phyloP scores from a whole-genome alignment of 2,113 vertebrate species.

The Pelvicachromis taeniatus region DNA sequence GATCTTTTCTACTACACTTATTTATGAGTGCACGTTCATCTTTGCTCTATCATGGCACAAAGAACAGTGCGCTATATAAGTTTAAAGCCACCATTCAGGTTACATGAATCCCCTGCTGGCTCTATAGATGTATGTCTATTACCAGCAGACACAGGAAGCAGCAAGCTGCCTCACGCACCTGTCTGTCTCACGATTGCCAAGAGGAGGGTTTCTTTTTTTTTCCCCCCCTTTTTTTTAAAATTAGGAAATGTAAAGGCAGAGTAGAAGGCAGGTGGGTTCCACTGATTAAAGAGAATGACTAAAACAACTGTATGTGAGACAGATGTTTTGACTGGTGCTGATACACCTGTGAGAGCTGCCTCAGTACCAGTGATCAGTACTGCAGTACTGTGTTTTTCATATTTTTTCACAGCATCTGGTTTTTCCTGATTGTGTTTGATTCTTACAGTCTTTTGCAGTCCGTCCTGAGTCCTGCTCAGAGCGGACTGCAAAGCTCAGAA shows the following conservation, averaged over 20 bases:
- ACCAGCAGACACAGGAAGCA: slow-evolving; percentile 9
- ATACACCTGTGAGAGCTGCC: slow-evolving; percentile 13
- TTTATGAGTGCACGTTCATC: background rate
- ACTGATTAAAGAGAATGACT: slow-evolving; percentile 51
- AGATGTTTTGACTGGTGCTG: slow-evolving; percentile 33
- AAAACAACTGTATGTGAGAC: background rate
- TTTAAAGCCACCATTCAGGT: background rate
- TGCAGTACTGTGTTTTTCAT: background rate
- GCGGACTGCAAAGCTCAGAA: background rate
- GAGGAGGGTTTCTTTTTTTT: background rate
- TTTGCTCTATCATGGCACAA: background rate
- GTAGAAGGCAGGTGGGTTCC: slow-evolving; percentile 42
- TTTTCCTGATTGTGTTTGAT: slow-evolving; percentile 1
- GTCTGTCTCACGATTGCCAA: slow-evolving; percentile 9
- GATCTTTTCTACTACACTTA: background rate
- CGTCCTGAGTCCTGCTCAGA: background rate
- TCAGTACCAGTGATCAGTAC: background rate
- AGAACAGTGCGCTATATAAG: background rate
- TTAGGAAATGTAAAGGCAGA: slow-evolving; percentile 15
- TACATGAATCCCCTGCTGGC: background rate
- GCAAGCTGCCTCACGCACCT: slow-evolving; percentile 33
- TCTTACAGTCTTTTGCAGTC: background rate
- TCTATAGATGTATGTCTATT: slow-evolving; percentile 1
- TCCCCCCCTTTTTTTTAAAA: background rate
- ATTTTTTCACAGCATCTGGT: background rate